These are phyloP conservation scores for Acanthurus leucopareius DNA, from an alignment of 2,797 vertebrate genomes.

Conservation along the genomic window DNA sequence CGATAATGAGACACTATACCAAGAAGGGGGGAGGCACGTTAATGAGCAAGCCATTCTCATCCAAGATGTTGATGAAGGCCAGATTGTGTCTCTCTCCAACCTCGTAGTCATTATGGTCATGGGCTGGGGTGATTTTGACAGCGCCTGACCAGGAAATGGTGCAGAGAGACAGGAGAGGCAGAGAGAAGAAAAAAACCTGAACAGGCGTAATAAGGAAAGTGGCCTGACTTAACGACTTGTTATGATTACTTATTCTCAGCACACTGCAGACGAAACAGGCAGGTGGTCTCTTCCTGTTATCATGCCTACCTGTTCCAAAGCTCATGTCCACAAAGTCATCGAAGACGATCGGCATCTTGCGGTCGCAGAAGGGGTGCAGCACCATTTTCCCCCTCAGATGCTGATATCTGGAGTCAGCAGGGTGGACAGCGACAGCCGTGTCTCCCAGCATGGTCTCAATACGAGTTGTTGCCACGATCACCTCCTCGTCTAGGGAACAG, in stretches of 20 bases:
- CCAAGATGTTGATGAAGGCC: slow-evolving; percentile 92
- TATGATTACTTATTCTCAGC: slow-evolving; percentile 44
- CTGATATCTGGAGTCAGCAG: slow-evolving; percentile 90
- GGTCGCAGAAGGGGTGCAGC: slow-evolving; percentile 90
- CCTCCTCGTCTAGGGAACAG: slow-evolving; percentile 86
- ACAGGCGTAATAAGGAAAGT: slow-evolving; percentile 22
- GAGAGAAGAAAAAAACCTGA: background rate
- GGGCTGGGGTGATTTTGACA: slow-evolving; percentile 96
- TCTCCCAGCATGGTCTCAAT: slow-evolving; percentile 96
- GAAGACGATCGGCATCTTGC: slow-evolving; percentile 89
- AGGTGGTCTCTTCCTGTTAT: slow-evolving; percentile 3
- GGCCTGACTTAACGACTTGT: slow-evolving; percentile 31
- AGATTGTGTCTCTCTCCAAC: slow-evolving; percentile 91
- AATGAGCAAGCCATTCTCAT: slow-evolving; percentile 90
- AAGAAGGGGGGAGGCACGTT: slow-evolving; percentile 92
- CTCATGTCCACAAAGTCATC: slow-evolving; percentile 94
- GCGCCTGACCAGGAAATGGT: slow-evolving; percentile 84
- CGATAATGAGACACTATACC: slow-evolving; percentile 82
- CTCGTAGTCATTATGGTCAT: slow-evolving; percentile 94
- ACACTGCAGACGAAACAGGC: background rate
- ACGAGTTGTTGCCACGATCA: slow-evolving; percentile 94
- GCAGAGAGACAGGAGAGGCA: slow-evolving; percentile 1
- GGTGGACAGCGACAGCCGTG: slow-evolving; percentile 91
- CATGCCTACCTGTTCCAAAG: slow-evolving; percentile 90
- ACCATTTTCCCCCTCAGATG: slow-evolving; percentile 90